Conservation (phyloP, 2,797 vertebrate genomes). For the Intellagama lesueurii region DNA sequence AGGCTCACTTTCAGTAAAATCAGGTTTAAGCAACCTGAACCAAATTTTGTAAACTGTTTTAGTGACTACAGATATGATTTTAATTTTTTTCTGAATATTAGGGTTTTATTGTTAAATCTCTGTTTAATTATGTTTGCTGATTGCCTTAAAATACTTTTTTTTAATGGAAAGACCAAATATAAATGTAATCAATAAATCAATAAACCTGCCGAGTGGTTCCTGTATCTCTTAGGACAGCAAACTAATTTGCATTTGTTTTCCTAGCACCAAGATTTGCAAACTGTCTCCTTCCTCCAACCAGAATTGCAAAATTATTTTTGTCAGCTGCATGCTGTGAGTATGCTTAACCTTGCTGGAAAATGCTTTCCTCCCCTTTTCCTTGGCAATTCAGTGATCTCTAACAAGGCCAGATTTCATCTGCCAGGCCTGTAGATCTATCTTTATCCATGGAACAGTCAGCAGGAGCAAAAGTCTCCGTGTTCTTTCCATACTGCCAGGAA, state of each 20-base stretch:
- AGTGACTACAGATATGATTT: no score
- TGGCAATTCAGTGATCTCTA: neutral
- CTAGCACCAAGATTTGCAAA: rapidly evolving
- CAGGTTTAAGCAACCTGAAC: no score
- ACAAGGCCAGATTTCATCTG: conserved; percentile 21
- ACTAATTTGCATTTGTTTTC: neutral
- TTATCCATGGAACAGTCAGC: conserved; percentile 28
- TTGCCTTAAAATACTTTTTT: no score
- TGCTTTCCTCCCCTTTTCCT: neutral
- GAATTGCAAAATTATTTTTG: conserved; percentile 9
- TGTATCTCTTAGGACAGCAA: neutral
- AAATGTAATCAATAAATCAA: neutral
- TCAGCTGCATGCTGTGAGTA: neutral
- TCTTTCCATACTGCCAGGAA: conserved; percentile 16
- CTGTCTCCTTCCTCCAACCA: neutral
- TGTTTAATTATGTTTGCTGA: no score
- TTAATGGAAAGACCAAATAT: no score
- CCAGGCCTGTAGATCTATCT: conserved; percentile 21
- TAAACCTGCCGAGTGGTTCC: no score
- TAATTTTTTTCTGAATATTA: no score
- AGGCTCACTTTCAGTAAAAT: neutral
- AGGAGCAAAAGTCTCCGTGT: neutral
- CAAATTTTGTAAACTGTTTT: no score
- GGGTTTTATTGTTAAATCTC: no score
- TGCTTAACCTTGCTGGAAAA: conserved; percentile 2